A percentile compares a stretch with the other conserved stretches of the same genome.
These are phyloP conservation scores for Dasypolia templi DNA, from an alignment of 2,888 invertebrate species.

Conservation along the genomic window DNA sequence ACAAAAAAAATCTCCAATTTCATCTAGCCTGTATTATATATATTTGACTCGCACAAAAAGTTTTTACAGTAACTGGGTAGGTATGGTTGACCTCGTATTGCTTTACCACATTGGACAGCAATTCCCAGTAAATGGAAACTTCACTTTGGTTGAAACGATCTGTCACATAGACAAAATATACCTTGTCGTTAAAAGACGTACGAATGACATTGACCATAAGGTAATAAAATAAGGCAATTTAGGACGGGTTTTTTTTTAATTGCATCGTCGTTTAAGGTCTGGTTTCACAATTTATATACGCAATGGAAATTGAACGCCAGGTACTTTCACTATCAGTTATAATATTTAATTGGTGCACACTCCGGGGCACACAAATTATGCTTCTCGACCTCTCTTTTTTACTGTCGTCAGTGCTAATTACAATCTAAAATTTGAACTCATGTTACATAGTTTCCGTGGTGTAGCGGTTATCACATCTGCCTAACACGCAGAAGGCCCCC, in stretches of 20 bases:
- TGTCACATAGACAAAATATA: not conserved
- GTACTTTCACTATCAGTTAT: too few species aligned
- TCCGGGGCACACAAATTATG: not conserved
- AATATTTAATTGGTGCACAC: too few species aligned
- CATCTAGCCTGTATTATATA: not conserved
- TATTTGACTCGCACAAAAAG: not conserved
- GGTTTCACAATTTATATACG: too few species aligned
- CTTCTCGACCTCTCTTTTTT: not conserved
- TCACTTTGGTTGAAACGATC: not conserved
- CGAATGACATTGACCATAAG: not conserved
- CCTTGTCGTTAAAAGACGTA: not conserved
- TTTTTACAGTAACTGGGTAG: too few species aligned
- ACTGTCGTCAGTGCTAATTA: not conserved
- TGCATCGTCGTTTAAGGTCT: too few species aligned
- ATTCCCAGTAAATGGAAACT: not conserved
- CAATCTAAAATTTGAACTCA: accelerated
- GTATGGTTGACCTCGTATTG: not conserved
- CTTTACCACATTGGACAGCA: not conserved
- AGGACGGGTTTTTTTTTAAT: too few species aligned
- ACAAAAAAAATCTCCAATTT: not conserved
- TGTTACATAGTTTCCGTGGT: slow-evolving; percentile 92
- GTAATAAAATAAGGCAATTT: too few species aligned
- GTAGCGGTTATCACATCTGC: slow-evolving; percentile 98
- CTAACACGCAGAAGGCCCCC: slow-evolving; percentile 97
- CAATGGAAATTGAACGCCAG: too few species aligned